A percentile compares a stretch with the other conserved stretches of the same genome.
These are phyloP conservation scores for Hormiphora californensis DNA, from an alignment of 37 sponge, comb jelly and placozoan species.

Conservation along the genomic window DNA sequence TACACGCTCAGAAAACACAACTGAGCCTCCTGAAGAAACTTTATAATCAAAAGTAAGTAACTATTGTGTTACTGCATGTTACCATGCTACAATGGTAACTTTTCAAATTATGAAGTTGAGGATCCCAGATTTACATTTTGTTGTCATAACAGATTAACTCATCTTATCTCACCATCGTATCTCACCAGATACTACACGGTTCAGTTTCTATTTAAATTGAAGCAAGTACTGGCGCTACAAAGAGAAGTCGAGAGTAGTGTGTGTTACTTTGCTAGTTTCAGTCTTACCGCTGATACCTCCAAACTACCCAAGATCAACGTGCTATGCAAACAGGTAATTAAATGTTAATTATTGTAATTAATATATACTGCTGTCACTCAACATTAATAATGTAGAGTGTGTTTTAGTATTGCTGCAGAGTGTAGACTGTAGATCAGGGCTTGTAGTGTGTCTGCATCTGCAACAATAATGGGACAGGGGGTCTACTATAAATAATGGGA, in stretches of 20 bases:
- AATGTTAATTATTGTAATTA: too few relatives aligned
- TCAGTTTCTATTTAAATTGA: conserved; percentile 1
- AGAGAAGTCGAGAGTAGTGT: background rate
- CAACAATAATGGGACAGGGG: too few relatives aligned
- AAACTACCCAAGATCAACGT: conserved; percentile 24
- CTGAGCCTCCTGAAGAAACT: conserved; percentile 4
- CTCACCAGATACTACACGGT: conserved; percentile 13
- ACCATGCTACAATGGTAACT: background rate
- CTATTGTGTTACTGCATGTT: background rate
- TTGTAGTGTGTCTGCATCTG: too few relatives aligned
- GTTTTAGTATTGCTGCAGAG: too few relatives aligned
- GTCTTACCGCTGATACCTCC: background rate
- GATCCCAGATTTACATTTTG: too few relatives aligned
- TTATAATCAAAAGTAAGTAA: background rate
- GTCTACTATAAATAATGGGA: too few relatives aligned
- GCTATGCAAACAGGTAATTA: conserved; percentile 13
- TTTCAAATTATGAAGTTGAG: too few relatives aligned
- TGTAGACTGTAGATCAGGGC: too few relatives aligned
- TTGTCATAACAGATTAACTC: too few relatives aligned
- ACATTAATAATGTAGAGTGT: too few relatives aligned
- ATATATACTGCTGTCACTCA: too few relatives aligned
- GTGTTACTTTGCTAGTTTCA: background rate
- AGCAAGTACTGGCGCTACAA: background rate
- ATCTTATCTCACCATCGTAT: background rate
- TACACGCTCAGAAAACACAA: background rate